phyloP scores from a whole-genome alignment of 2,888 invertebrate species.

The Helicoverpa assulta region DNA sequence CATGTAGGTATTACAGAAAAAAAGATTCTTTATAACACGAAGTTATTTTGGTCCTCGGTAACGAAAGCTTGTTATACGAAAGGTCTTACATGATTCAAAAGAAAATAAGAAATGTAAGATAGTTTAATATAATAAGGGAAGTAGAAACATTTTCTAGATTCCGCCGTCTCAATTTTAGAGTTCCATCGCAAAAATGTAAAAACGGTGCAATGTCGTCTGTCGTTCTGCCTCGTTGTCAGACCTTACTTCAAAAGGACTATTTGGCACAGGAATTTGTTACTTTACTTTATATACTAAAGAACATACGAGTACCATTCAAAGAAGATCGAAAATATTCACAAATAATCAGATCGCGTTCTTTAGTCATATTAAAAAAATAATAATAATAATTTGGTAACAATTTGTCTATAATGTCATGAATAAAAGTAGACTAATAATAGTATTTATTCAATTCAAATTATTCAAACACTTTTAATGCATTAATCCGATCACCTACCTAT shows the following conservation, averaged over 20 bases:
- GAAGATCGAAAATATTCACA: conserved; percentile 13
- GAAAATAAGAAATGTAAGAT: conserved; percentile 23
- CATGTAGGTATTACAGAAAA: not conserved
- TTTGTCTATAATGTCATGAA: conserved; percentile 1
- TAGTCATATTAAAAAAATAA: not conserved
- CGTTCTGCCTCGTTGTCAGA: conserved; percentile 15
- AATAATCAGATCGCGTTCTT: not conserved
- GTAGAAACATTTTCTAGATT: conserved; percentile 48
- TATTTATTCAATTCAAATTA: conserved; percentile 26
- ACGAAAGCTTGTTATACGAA: conserved; percentile 4
- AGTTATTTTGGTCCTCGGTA: conserved; percentile 21
- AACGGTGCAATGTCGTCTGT: conserved; percentile 47
- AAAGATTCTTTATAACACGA: not conserved
- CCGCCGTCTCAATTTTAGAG: conserved; percentile 41
- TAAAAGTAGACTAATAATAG: conserved; percentile 2
- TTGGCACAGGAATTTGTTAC: conserved; percentile 53
- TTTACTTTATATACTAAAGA: conserved; percentile 28
- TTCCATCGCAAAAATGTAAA: conserved; percentile 51
- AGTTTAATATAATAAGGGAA: conserved; percentile 45
- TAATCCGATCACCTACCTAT: conserved; percentile 19
- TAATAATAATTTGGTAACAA: not conserved
- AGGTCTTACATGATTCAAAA: conserved; percentile 24
- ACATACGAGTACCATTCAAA: conserved; percentile 34
- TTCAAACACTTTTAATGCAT: conserved; percentile 20
- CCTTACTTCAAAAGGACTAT: conserved; percentile 51